These are phyloP conservation scores for Silurus lanzhouensis DNA, from an alignment of 2,797 vertebrate genomes.

Conservation along the genomic window DNA sequence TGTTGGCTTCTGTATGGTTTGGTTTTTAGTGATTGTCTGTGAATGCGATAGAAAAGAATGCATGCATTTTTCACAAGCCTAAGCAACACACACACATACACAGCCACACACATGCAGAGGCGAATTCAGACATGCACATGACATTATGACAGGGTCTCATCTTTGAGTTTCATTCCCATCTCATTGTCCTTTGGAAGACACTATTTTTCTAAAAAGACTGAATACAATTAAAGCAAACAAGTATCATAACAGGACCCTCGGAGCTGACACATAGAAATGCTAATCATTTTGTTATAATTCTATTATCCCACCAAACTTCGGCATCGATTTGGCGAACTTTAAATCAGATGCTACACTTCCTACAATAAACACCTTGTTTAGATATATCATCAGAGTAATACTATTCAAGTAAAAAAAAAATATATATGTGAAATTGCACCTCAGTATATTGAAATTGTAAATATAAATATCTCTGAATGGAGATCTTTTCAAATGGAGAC, in stretches of 20 bases:
- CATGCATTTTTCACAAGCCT: constrained; percentile 19
- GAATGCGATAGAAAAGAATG: constrained; percentile 39
- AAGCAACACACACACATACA: neutral
- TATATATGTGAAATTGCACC: neutral
- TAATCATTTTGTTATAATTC: neutral
- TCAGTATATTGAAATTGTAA: neutral
- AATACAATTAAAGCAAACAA: neutral
- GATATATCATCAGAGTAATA: neutral
- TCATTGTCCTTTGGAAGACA: neutral
- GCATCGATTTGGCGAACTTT: neutral
- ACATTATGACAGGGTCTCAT: constrained; percentile 18
- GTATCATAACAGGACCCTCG: neutral
- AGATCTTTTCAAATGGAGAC: too few species aligned
- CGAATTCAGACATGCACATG: constrained; percentile 53
- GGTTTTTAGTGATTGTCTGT: neutral
- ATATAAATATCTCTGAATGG: neutral
- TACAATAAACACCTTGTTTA: neutral
- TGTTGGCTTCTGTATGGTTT: constrained; percentile 20
- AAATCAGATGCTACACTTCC: neutral
- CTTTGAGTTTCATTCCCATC: neutral
- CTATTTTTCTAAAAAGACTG: neutral
- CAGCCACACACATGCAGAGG: neutral
- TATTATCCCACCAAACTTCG: too few species aligned
- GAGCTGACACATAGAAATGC: neutral
- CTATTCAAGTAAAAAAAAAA: neutral